Evolutionary conservation across 2,113 vertebrate genomes (phyloP).

Genomic region (Hyperoodon ampullatus): DNA sequence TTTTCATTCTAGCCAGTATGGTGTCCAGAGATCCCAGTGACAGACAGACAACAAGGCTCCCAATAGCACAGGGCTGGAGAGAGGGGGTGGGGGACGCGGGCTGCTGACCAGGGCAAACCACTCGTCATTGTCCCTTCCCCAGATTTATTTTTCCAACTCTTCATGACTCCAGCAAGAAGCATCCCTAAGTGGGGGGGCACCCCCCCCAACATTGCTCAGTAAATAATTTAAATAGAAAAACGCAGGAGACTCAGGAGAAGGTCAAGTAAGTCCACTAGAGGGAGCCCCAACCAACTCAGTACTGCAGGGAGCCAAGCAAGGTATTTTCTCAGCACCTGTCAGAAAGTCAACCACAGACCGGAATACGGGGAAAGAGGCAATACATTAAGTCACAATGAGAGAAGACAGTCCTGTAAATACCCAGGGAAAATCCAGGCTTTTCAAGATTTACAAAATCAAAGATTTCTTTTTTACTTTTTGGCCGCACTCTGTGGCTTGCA

Average conservation of each 20-base stretch:
- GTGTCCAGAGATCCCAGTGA: neutral
- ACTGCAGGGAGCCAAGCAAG: neutral
- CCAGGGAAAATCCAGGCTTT: neutral
- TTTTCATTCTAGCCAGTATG: neutral
- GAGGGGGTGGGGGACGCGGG: neutral
- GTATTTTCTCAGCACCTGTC: neutral
- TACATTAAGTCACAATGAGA: neutral
- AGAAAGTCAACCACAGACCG: neutral
- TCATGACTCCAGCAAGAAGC: neutral
- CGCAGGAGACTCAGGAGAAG: neutral
- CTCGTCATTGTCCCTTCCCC: neutral
- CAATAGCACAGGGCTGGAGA: neutral
- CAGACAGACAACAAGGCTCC: neutral
- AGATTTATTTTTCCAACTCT: neutral
- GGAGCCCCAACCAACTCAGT: slow-evolving; percentile 50
- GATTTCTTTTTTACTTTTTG: neutral
- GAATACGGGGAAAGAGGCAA: neutral
- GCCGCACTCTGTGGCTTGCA: neutral
- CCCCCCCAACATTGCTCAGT: neutral
- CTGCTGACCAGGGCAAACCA: neutral
- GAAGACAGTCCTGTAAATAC: neutral
- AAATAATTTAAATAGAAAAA: slow-evolving; percentile 28
- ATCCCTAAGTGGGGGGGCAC: neutral
- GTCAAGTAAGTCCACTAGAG: slow-evolving; percentile 63
- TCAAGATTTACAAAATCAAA: slow-evolving; percentile 20